Conservation (phyloP, 2,888 invertebrate genomes). For the Dendrolimus pini region DNA sequence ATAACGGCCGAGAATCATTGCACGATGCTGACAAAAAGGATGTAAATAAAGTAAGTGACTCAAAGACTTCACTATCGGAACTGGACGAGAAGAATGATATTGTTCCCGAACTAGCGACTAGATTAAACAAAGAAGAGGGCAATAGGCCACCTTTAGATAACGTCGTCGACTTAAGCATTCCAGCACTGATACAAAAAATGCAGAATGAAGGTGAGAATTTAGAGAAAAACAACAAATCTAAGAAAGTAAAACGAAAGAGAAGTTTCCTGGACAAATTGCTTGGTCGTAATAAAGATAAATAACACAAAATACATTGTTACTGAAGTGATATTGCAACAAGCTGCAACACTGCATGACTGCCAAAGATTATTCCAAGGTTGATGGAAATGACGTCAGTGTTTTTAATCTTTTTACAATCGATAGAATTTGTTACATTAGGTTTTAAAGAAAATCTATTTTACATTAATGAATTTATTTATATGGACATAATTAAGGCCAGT, state of each 20-base stretch:
- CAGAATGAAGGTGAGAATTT: constrained; percentile 49
- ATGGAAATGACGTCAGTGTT: constrained; percentile 51
- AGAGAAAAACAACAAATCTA: constrained; percentile 44
- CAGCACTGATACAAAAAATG: constrained; percentile 61
- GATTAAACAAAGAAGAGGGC: constrained; percentile 43
- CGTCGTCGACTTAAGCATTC: constrained; percentile 55
- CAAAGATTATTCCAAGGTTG: constrained; percentile 60
- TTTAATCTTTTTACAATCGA: constrained; percentile 48
- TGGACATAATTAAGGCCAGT: constrained; percentile 53
- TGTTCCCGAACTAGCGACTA: constrained; percentile 51
- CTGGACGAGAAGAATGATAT: constrained; percentile 56
- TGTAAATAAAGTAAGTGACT: constrained; percentile 28
- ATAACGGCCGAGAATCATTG: constrained; percentile 39
- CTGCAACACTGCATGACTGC: constrained; percentile 48
- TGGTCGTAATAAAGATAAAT: constrained; percentile 60
- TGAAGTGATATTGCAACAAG: constrained; percentile 36
- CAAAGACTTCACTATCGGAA: constrained; percentile 48
- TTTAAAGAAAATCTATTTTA: constrained; percentile 1
- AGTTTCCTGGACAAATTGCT: constrained; percentile 68
- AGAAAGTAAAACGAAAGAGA: constrained; percentile 66
- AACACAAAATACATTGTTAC: constrained; percentile 24
- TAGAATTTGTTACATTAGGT: constrained; percentile 12
- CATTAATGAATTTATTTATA: constrained; percentile 35
- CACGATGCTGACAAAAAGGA: constrained; percentile 23
- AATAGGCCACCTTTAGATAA: constrained; percentile 38